phyloP scores from a whole-genome alignment of 2,888 invertebrate genomes.

The Nemoura dubitans region DNA sequence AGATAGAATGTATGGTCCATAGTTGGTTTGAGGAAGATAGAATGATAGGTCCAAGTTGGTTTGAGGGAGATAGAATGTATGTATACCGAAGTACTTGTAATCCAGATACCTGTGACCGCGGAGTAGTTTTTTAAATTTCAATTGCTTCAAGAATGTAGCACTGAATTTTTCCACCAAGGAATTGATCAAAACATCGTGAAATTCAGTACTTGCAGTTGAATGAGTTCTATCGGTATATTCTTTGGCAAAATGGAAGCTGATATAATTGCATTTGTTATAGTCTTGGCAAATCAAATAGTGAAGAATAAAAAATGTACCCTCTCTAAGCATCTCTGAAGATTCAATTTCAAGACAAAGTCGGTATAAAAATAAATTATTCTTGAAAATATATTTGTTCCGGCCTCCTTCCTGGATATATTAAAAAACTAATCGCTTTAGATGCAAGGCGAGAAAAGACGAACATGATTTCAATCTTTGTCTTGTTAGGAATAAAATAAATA shows the following conservation, averaged over 20 bases:
- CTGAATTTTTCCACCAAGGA: too few relatives aligned
- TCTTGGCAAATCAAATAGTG: background rate
- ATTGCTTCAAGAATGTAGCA: too few relatives aligned
- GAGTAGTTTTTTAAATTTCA: too few relatives aligned
- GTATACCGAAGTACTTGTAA: too few relatives aligned
- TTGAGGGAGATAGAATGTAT: too few relatives aligned
- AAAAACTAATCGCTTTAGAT: background rate
- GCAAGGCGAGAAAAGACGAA: background rate
- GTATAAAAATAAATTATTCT: background rate
- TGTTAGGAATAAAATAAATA: conserved; percentile 7
- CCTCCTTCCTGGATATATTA: background rate
- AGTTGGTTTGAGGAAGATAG: too few relatives aligned
- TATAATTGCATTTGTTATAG: background rate
- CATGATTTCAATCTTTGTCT: background rate
- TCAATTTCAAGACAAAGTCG: background rate
- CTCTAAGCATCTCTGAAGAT: background rate
- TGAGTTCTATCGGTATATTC: background rate
- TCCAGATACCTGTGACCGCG: too few relatives aligned
- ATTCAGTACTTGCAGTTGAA: background rate
- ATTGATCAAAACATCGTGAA: too few relatives aligned
- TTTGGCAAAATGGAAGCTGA: background rate
- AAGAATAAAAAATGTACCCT: background rate
- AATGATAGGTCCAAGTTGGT: too few relatives aligned
- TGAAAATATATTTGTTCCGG: background rate
- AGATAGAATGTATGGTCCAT: too few relatives aligned